Percentiles rank a stretch among this genome's conserved stretches.
phyloP scores from a whole-genome alignment of 1,140 invertebrate species.

The Drosophila bifasciata region DNA sequence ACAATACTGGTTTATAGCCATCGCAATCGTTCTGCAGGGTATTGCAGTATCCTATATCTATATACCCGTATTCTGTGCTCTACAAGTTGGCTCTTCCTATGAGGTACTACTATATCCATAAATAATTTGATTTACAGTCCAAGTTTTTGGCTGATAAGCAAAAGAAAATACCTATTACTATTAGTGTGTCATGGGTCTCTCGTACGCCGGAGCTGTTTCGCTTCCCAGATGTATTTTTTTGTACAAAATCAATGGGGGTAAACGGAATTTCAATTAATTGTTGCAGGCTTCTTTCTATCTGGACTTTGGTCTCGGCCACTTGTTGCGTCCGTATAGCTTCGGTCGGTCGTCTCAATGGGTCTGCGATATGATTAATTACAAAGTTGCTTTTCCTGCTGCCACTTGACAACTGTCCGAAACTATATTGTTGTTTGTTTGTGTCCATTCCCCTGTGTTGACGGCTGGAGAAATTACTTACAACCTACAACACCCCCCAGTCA shows the following conservation, averaged over 20 bases:
- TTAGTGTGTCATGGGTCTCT: background rate
- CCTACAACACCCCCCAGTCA: no score
- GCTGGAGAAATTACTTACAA: no score
- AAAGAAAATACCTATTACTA: conserved; percentile 1
- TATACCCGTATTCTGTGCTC: conserved; percentile 92
- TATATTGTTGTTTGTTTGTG: background rate
- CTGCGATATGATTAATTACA: conserved; percentile 56
- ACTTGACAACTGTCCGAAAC: conserved; percentile 40
- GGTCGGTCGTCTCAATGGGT: background rate
- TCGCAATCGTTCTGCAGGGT: conserved; percentile 88
- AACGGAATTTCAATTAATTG: conserved; percentile 42
- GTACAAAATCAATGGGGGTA: conserved; percentile 26
- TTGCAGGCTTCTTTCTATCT: conserved; percentile 17
- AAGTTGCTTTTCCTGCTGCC: conserved; percentile 44
- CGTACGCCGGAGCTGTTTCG: background rate
- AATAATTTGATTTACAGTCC: conserved; percentile 31
- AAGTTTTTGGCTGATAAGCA: conserved; percentile 1
- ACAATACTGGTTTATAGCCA: conserved; percentile 91
- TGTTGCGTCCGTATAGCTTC: conserved; percentile 6
- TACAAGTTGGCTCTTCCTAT: conserved; percentile 92
- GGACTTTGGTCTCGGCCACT: conserved; percentile 62
- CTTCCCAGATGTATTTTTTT: background rate
- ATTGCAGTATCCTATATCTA: conserved; percentile 89
- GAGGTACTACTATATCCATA: conserved; percentile 88
- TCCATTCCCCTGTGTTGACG: no score